phyloP scores from a whole-genome alignment of 2,113 vertebrate genomes.

The Clinocottus analis region DNA sequence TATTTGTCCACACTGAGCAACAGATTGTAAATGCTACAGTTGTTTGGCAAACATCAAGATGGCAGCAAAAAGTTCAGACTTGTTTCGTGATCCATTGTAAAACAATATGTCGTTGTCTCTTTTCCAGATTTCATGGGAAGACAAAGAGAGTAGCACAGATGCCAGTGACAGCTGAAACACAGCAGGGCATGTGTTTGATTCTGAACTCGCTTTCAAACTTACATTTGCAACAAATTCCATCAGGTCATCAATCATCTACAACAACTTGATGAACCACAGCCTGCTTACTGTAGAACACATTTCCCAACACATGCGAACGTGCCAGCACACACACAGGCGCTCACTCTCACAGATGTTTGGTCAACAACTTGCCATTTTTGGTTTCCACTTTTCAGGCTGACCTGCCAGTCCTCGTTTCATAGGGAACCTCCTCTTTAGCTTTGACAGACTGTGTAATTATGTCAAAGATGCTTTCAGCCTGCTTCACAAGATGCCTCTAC shows the following conservation, averaged over 20 bases:
- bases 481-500: constrained; percentile 62
- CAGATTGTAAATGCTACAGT: background rate
- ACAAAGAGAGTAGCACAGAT: background rate
- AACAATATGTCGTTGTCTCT: background rate
- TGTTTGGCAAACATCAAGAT: background rate
- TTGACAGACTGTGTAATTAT: constrained; percentile 69
- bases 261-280: background rate
- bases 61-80: background rate
- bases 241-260: constrained; percentile 16
- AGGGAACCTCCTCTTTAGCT: constrained; percentile 61
- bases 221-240: constrained; percentile 7
- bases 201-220: background rate
- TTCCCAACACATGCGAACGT: constrained; percentile 6
- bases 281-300: constrained; percentile 29
- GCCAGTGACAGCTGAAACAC: constrained; percentile 7
- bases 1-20: background rate
- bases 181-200: background rate
- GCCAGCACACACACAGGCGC: constrained; percentile 29
- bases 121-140: background rate
- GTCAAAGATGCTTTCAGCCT: constrained; percentile 59
- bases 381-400: constrained; percentile 60
- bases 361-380: constrained; percentile 63
- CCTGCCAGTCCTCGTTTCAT: constrained; percentile 49
- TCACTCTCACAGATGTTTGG: constrained; percentile 59
- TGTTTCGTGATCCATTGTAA: background rate